These are phyloP conservation scores for Tachina grossa DNA, from an alignment of 2,888 invertebrate genomes.

Conservation along the genomic window DNA sequence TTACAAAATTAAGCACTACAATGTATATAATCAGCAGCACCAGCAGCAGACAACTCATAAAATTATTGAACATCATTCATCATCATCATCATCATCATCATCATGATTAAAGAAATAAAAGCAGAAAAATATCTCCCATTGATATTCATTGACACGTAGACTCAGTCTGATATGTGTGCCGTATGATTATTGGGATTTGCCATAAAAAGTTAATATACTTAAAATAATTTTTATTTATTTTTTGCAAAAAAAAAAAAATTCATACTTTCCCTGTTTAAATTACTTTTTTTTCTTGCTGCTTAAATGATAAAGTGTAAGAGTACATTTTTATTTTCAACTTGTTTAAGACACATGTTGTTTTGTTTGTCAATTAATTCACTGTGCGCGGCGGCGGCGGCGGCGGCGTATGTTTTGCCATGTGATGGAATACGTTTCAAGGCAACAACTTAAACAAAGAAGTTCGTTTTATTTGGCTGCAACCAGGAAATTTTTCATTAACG, in stretches of 20 bases:
- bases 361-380: constrained; percentile 43
- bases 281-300: background rate
- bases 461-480: constrained; percentile 3
- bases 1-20: constrained; percentile 3
- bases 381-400: background rate
- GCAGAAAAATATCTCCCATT: constrained; percentile 76
- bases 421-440: constrained; percentile 17
- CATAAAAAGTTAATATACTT: constrained; percentile 74
- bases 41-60: constrained; percentile 40
- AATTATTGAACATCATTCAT: constrained; percentile 68
- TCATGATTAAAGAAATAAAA: constrained; percentile 43
- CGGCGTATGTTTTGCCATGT: too few species aligned
- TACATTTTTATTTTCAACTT: constrained; percentile 42
- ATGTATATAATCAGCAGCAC: constrained; percentile 14
- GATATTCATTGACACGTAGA: constrained; percentile 80
- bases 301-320: constrained; percentile 20
- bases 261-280: constrained; percentile 3
- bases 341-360: constrained; percentile 55
- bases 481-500: constrained; percentile 26
- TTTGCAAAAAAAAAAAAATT: constrained; percentile 26
- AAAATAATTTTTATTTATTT: constrained; percentile 24
- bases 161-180: constrained; percentile 79
- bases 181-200: constrained; percentile 81
- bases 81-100: constrained; percentile 2
- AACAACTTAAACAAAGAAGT: constrained; percentile 20